Evolutionary conservation across 2,888 invertebrate species (phyloP).

Genomic region (Autographa gamma): DNA sequence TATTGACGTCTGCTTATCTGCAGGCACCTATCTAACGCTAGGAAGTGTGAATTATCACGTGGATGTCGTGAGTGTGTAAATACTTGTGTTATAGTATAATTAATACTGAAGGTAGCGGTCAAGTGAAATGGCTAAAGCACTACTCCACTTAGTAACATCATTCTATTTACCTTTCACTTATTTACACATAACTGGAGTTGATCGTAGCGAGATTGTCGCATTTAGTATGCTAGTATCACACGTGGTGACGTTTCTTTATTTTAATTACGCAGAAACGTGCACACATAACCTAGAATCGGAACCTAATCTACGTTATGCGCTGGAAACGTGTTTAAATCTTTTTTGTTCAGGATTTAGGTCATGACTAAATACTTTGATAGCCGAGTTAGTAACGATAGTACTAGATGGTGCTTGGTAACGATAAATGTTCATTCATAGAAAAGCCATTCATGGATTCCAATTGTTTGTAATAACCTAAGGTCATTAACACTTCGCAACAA

Average conservation of each 20-base stretch:
- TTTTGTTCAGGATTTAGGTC: conserved; percentile 54
- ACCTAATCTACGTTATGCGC: conserved; percentile 19
- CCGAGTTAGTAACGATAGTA: conserved; percentile 34
- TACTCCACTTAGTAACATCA: conserved; percentile 49
- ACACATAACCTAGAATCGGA: conserved; percentile 20
- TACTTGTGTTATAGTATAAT: conserved; percentile 15
- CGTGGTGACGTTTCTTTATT: conserved; percentile 6
- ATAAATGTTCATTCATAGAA: conserved; percentile 46
- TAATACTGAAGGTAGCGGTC: conserved; percentile 41
- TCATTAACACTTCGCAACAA: conserved; percentile 58
- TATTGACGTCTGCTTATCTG: conserved; percentile 9
- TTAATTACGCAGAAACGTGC: conserved; percentile 15
- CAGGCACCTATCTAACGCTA: background rate
- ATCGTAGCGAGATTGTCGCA: conserved; percentile 8
- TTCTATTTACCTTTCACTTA: conserved; percentile 39
- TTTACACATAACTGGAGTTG: conserved; percentile 25
- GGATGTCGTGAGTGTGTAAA: background rate
- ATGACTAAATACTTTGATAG: conserved; percentile 53
- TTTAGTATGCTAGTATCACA: conserved; percentile 31
- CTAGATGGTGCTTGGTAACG: conserved; percentile 24
- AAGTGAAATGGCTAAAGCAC: conserved; percentile 47
- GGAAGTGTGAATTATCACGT: conserved; percentile 14
- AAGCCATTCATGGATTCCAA: conserved; percentile 57
- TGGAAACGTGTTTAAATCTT: conserved; percentile 49
- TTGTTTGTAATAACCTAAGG: conserved; percentile 53